Percentiles rank a stretch among this genome's conserved stretches.
phyloP scores from a whole-genome alignment of 2,888 invertebrate species.

The Mamestra brassicae region DNA sequence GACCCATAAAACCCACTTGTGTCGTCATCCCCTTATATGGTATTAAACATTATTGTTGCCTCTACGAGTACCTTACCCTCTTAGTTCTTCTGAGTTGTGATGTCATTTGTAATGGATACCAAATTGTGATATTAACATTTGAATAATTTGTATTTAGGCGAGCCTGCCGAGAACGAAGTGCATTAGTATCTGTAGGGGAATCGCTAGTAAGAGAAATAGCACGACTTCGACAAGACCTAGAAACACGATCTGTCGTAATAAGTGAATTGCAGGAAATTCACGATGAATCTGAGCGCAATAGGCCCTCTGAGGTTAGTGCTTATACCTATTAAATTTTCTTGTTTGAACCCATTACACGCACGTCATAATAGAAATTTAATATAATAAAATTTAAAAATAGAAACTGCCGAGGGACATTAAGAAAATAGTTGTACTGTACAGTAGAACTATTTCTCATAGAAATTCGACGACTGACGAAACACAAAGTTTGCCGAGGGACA shows the following conservation, averaged over 20 bases:
- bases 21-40: not conserved
- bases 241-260: conserved; percentile 69
- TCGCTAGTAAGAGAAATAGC: conserved; percentile 84
- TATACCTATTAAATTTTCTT: too few relatives aligned
- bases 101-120: not conserved
- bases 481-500: too few relatives aligned
- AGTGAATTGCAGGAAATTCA: conserved; percentile 73
- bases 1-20: not conserved
- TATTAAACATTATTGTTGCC: not conserved
- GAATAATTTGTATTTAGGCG: conserved; percentile 69
- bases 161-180: conserved; percentile 79
- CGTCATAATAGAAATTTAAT: not conserved
- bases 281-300: conserved; percentile 72
- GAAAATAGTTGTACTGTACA: too few relatives aligned
- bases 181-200: conserved; percentile 82
- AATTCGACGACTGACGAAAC: too few relatives aligned
- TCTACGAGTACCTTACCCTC: not conserved
- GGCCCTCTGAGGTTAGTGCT: conserved; percentile 74
- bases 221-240: conserved; percentile 80
- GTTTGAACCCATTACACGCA: too few relatives aligned
- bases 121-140: conserved; percentile 4
- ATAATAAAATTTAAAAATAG: too few relatives aligned
- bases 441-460: too few relatives aligned
- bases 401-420: too few relatives aligned
- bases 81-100: not conserved